Evolutionary conservation across 2,113 vertebrate species (phyloP).

Genomic region (Chamaetylas fuelleborni): DNA sequence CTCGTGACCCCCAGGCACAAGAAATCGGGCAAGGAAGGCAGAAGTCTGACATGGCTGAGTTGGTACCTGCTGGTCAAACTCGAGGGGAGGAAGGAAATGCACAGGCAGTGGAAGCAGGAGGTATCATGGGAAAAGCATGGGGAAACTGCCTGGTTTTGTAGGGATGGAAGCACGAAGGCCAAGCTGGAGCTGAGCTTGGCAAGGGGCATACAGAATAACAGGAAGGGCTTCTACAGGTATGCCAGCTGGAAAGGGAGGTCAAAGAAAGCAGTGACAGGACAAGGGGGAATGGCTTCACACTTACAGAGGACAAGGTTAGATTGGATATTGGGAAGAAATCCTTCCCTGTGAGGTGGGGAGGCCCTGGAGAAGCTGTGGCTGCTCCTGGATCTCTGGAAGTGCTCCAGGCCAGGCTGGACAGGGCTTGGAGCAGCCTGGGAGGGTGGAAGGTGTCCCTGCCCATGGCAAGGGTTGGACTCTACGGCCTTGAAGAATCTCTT

Average conservation of each 20-base stretch:
- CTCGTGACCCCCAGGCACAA: neutral
- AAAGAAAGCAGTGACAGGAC: neutral
- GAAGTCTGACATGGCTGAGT: neutral
- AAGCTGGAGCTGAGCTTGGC: neutral
- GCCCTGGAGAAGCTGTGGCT: neutral
- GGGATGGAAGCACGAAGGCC: neutral
- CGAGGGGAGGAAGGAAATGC: neutral
- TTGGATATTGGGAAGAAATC: neutral
- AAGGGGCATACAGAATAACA: neutral
- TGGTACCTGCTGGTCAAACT: neutral
- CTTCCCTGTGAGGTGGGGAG: neutral
- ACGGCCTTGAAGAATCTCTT: neutral
- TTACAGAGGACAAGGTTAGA: neutral
- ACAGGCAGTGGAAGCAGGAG: neutral
- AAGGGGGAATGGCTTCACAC: neutral
- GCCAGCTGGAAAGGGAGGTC: neutral
- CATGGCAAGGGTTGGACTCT: neutral
- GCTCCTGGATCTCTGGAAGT: neutral
- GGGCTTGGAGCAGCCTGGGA: neutral
- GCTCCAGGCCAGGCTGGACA: accelerated
- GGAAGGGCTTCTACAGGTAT: neutral
- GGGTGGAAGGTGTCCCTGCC: neutral
- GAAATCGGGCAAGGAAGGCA: neutral
- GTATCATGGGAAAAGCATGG: neutral
- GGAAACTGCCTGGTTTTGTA: accelerated